Evolutionary conservation across 1,140 invertebrate species (phyloP).

Genomic region (Macrotrachela quadricornifera): DNA sequence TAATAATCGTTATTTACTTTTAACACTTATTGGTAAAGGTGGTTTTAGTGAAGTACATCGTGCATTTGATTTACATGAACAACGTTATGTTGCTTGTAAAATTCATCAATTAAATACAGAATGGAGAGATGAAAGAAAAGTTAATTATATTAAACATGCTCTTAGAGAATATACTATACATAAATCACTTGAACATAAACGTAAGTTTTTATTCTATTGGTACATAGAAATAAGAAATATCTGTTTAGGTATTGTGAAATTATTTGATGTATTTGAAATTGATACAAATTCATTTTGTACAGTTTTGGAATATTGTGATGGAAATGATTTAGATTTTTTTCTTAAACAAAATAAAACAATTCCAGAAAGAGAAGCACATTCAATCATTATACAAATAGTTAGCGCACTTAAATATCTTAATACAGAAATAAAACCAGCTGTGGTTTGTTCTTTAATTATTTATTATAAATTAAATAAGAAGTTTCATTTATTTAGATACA

Average conservation of each 20-base stretch:
- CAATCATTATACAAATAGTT: conserved; percentile 82
- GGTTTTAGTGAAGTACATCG: conserved; percentile 98
- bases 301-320: conserved; percentile 97
- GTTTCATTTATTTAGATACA: conserved; percentile 43
- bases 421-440: conserved; percentile 84
- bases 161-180: conserved; percentile 98
- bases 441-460: conserved; percentile 38
- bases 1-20: conserved; percentile 72
- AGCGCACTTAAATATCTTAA: conserved; percentile 96
- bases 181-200: conserved; percentile 85
- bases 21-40: conserved; percentile 91
- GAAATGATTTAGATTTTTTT: conserved; percentile 99
- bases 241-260: conserved; percentile 52
- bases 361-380: conserved; percentile 87
- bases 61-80: conserved; percentile 87
- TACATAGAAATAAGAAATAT: too few relatives aligned
- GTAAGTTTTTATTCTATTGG: conserved; percentile 37
- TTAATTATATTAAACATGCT: conserved; percentile 99
- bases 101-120: conserved; percentile 98
- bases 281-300: conserved; percentile 99
- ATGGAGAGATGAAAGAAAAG: conserved; percentile 99
- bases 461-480: too few relatives aligned
- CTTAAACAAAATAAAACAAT: conserved; percentile 96
- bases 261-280: conserved; percentile 99
- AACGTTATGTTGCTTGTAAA: conserved; percentile 96